phyloP scores from a whole-genome alignment of 2,888 invertebrate genomes.

The Amphimallon solstitiale region DNA sequence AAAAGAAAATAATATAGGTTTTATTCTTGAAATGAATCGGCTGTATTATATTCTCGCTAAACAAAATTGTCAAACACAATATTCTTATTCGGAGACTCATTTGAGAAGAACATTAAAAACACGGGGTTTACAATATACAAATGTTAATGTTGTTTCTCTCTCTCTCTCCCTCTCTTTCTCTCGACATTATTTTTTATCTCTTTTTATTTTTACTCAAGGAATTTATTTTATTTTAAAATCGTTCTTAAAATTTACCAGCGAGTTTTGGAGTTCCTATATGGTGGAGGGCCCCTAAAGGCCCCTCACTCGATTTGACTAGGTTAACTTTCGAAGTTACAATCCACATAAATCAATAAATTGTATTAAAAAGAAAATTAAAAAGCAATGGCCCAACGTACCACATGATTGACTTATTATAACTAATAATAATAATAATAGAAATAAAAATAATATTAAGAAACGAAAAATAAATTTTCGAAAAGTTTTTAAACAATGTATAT shows the following conservation, averaged over 20 bases:
- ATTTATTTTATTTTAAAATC: slow-evolving; percentile 60
- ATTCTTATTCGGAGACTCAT: slow-evolving; percentile 26
- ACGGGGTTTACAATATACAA: slow-evolving; percentile 11
- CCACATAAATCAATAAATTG: slow-evolving; percentile 47
- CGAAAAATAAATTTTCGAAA: slow-evolving; percentile 40
- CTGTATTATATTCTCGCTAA: slow-evolving; percentile 45
- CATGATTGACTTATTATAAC: slow-evolving; percentile 36
- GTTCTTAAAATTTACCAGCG: slow-evolving; percentile 80
- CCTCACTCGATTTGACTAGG: slow-evolving; percentile 62
- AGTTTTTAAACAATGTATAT: neutral
- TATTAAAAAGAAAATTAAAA: slow-evolving; percentile 55
- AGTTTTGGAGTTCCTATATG: slow-evolving; percentile 81
- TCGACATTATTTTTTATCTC: slow-evolving; percentile 43
- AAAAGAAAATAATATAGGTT: too few relatives aligned
- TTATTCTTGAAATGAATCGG: too few relatives aligned
- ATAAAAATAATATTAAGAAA: slow-evolving; percentile 54
- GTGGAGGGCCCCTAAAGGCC: slow-evolving; percentile 51
- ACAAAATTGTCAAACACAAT: slow-evolving; percentile 47
- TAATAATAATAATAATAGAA: slow-evolving; percentile 46
- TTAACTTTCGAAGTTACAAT: slow-evolving; percentile 63
- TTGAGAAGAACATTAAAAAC: too few relatives aligned
- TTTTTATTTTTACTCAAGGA: slow-evolving; percentile 45
- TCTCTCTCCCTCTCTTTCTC: neutral
- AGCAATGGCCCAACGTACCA: slow-evolving; percentile 55
- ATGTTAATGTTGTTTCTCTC: slow-evolving; percentile 2